phyloP scores from a whole-genome alignment of 2,888 invertebrate species.

The Euspilapteryx auroguttella region DNA sequence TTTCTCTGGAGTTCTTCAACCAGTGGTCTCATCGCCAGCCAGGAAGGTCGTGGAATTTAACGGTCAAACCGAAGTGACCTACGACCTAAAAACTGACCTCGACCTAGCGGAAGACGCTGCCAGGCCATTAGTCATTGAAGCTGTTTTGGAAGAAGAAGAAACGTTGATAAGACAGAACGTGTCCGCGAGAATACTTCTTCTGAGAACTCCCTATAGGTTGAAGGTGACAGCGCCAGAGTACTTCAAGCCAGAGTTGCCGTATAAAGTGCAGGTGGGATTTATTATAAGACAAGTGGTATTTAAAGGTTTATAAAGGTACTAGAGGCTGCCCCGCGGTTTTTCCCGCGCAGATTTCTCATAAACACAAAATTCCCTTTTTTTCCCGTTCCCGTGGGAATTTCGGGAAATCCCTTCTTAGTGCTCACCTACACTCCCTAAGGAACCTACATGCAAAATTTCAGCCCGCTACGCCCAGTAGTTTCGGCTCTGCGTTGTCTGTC shows the following conservation, averaged over 20 bases:
- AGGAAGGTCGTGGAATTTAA: constrained; percentile 72
- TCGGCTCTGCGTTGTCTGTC: too few species aligned
- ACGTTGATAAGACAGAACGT: constrained; percentile 85
- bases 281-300: too few species aligned
- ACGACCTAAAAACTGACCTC: constrained; percentile 74
- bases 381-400: too few species aligned
- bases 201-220: constrained; percentile 57
- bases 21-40: constrained; percentile 71
- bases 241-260: constrained; percentile 87
- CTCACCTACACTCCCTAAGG: too few species aligned
- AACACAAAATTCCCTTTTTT: too few species aligned
- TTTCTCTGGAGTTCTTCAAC: constrained; percentile 77
- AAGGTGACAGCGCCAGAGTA: constrained; percentile 83
- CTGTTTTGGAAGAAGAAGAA: constrained; percentile 86
- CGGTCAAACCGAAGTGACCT: constrained; percentile 69
- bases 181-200: constrained; percentile 64
- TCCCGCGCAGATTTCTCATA: too few species aligned
- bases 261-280: constrained; percentile 71
- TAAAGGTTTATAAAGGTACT: too few species aligned
- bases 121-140: constrained; percentile 81
- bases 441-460: too few species aligned
- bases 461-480: too few species aligned
- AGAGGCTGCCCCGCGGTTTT: too few species aligned
- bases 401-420: too few species aligned
- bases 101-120: constrained; percentile 78